Evolutionary conservation across 2,113 vertebrate genomes (phyloP).

Genomic region (Channa argus): DNA sequence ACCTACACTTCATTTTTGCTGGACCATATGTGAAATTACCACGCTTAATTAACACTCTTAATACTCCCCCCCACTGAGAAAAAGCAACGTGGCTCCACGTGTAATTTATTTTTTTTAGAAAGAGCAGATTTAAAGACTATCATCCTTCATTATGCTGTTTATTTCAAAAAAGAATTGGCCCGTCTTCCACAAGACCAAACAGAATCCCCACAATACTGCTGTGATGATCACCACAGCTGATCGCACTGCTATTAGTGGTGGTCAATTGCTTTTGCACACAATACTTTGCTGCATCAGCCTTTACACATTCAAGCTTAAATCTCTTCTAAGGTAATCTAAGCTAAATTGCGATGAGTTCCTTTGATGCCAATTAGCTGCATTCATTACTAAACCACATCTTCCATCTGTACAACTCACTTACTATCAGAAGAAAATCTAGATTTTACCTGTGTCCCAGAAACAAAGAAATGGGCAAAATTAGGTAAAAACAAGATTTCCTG

Average conservation of each 20-base stretch:
- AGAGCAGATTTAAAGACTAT: too few relatives aligned
- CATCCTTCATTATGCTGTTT: too few relatives aligned
- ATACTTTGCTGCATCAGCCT: conserved; percentile 43
- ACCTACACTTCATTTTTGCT: conserved; percentile 1
- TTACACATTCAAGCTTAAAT: conserved; percentile 30
- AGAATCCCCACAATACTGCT: conserved; percentile 30
- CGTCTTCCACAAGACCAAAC: conserved; percentile 18
- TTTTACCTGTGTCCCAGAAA: too few relatives aligned
- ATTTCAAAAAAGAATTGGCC: conserved; percentile 14
- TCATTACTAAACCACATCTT: conserved; percentile 7
- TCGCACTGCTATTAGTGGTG: conserved; percentile 39
- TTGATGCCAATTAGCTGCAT: conserved; percentile 43
- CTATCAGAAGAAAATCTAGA: conserved; percentile 27
- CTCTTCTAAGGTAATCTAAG: conserved; percentile 56
- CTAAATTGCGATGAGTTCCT: conserved; percentile 47
- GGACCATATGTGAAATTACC: conserved; percentile 6
- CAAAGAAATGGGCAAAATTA: not conserved
- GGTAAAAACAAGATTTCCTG: not conserved
- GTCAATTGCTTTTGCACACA: conserved; percentile 25
- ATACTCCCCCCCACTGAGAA: not conserved
- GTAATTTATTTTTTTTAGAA: too few relatives aligned
- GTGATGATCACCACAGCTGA: conserved; percentile 37
- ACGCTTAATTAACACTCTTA: too few relatives aligned
- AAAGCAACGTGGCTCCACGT: not conserved
- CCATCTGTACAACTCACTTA: conserved; percentile 14